A percentile compares a stretch with the other conserved stretches of the same genome.
These are phyloP conservation scores for Strix uralensis DNA, from an alignment of 2,113 vertebrate genomes.

Conservation along the genomic window DNA sequence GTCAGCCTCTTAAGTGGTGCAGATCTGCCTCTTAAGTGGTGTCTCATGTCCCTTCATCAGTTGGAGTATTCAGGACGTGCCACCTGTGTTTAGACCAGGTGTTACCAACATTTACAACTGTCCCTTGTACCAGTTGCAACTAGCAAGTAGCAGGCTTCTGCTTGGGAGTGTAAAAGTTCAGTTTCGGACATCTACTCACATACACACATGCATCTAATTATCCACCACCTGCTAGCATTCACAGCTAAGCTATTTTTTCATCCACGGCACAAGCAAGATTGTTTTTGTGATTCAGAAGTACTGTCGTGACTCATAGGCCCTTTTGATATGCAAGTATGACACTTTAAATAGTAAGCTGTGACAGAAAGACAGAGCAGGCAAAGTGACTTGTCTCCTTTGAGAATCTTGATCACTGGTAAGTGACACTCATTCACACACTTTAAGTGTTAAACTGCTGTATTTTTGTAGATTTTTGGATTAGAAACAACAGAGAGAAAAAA, in stretches of 20 bases:
- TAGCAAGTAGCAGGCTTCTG: neutral
- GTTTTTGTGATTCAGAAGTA: constrained; percentile 53
- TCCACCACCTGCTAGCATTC: neutral
- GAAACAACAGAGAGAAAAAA: neutral
- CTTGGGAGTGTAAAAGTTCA: neutral
- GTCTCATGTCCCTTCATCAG: neutral
- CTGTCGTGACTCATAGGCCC: constrained; percentile 59
- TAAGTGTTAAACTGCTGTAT: neutral
- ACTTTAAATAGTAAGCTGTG: constrained; percentile 61
- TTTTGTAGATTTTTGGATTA: neutral
- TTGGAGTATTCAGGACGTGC: fast-evolving
- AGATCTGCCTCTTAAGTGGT: neutral
- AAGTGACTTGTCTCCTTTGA: neutral
- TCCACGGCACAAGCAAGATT: neutral
- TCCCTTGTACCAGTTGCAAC: neutral
- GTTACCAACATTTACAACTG: neutral
- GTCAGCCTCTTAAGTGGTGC: neutral
- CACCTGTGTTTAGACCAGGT: neutral
- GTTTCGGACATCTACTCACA: neutral
- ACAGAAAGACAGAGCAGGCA: neutral
- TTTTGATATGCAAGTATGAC: constrained; percentile 29
- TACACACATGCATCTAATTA: neutral
- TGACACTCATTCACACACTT: neutral
- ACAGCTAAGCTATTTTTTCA: neutral
- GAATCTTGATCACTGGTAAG: neutral